Evolutionary conservation across 2,797 vertebrate genomes (phyloP).

Genomic region (Petrocephalus schoutedeni): DNA sequence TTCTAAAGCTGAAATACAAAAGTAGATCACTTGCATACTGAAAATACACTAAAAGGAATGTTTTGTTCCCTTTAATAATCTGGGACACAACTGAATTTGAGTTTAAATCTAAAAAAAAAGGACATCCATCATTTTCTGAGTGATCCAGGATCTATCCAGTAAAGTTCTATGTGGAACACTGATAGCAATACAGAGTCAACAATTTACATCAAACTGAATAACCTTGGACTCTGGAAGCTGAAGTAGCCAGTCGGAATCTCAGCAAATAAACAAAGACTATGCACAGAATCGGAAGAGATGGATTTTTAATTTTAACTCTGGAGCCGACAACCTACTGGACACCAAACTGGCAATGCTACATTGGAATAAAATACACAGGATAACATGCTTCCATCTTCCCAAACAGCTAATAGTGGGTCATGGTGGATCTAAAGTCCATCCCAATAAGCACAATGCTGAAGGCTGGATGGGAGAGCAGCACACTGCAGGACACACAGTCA

Average conservation of each 20-base stretch:
- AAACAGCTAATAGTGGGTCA: neutral
- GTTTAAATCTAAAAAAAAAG: neutral
- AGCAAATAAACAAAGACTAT: neutral
- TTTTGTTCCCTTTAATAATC: neutral
- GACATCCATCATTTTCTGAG: neutral
- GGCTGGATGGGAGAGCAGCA: neutral
- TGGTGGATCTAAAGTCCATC: neutral
- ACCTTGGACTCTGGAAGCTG: neutral
- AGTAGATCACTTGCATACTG: neutral
- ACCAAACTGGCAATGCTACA: neutral
- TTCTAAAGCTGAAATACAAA: no score
- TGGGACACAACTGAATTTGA: neutral
- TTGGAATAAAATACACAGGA: neutral
- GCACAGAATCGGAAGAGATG: neutral
- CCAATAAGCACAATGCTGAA: neutral
- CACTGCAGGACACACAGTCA: neutral
- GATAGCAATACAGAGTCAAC: neutral
- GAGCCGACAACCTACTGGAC: neutral
- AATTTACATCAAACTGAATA: neutral
- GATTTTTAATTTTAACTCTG: neutral
- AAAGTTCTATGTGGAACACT: neutral
- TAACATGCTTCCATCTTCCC: neutral
- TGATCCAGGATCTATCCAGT: neutral
- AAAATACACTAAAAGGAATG: neutral
- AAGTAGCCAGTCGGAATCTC: neutral